phyloP scores from a whole-genome alignment of 2,113 vertebrate genomes.

The Xerus inauris region DNA sequence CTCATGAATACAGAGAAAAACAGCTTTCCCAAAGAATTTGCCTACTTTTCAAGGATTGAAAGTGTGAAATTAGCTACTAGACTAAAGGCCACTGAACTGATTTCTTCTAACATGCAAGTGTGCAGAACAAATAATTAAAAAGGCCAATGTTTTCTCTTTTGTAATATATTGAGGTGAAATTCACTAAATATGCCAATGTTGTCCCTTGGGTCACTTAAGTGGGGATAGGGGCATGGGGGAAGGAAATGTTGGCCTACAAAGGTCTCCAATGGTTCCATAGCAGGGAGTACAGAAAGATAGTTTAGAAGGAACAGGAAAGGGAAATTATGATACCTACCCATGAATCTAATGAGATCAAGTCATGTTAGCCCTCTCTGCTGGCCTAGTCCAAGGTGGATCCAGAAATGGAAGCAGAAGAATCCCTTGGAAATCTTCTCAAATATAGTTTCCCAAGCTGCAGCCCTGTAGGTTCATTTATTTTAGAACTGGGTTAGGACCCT shows the following conservation, averaged over 20 bases:
- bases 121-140: not conserved
- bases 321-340: not conserved
- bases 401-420: not conserved
- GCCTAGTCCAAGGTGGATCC: not conserved
- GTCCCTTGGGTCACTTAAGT: not conserved
- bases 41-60: not conserved
- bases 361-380: not conserved
- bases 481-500: not conserved
- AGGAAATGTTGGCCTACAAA: not conserved
- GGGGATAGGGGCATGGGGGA: not conserved
- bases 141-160: not conserved
- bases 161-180: not conserved
- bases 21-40: not conserved
- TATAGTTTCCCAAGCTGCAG: not conserved
- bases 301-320: not conserved
- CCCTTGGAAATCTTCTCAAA: not conserved
- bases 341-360: not conserved
- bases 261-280: not conserved
- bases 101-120: not conserved
- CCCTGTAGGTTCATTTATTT: not conserved
- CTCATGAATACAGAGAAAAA: not conserved
- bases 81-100: not conserved
- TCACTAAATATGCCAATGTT: not conserved
- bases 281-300: accelerated
- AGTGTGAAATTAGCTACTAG: slow-evolving; percentile 28